Percentiles rank a stretch among this genome's conserved stretches.
These are phyloP conservation scores for Erpetoichthys calabaricus DNA, from an alignment of 2,797 vertebrate species.

Conservation along the genomic window DNA sequence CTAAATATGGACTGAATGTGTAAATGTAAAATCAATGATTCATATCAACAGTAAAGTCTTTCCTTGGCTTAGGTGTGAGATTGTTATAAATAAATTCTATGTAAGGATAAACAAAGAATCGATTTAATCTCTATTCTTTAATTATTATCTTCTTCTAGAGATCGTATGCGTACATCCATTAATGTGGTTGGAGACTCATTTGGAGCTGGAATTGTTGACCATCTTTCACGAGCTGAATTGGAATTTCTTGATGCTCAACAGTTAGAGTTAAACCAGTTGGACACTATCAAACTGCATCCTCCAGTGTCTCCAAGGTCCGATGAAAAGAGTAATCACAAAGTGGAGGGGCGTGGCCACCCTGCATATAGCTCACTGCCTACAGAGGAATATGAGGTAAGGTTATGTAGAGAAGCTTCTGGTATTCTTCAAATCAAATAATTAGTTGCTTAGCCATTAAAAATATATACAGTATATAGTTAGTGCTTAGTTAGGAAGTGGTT, in stretches of 20 bases:
- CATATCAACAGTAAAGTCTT: too few species aligned
- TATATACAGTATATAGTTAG: too few species aligned
- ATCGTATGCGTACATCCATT: slow-evolving; percentile 67
- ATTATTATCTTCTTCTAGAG: slow-evolving; percentile 43
- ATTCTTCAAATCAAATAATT: too few species aligned
- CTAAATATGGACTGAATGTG: too few species aligned
- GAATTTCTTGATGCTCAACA: slow-evolving; percentile 45
- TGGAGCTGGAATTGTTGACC: slow-evolving; percentile 62
- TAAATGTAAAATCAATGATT: too few species aligned
- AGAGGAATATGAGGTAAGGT: slow-evolving; percentile 19
- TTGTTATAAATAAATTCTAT: too few species aligned
- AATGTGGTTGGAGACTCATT: slow-evolving; percentile 71
- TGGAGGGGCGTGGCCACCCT: slow-evolving; percentile 9
- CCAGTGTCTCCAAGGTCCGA: slow-evolving; percentile 43
- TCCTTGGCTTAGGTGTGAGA: too few species aligned
- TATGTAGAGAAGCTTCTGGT: too few species aligned
- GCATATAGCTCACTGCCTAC: slow-evolving; percentile 17
- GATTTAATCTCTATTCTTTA: too few species aligned
- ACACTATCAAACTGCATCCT: slow-evolving; percentile 44
- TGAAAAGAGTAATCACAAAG: slow-evolving; percentile 18
- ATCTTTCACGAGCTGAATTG: slow-evolving; percentile 55
- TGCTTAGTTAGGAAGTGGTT: too few species aligned
- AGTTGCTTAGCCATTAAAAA: too few species aligned
- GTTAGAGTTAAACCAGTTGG: slow-evolving; percentile 41
- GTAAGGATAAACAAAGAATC: too few species aligned